phyloP scores from a whole-genome alignment of 2,797 vertebrate genomes.

The Thunnus albacares region DNA sequence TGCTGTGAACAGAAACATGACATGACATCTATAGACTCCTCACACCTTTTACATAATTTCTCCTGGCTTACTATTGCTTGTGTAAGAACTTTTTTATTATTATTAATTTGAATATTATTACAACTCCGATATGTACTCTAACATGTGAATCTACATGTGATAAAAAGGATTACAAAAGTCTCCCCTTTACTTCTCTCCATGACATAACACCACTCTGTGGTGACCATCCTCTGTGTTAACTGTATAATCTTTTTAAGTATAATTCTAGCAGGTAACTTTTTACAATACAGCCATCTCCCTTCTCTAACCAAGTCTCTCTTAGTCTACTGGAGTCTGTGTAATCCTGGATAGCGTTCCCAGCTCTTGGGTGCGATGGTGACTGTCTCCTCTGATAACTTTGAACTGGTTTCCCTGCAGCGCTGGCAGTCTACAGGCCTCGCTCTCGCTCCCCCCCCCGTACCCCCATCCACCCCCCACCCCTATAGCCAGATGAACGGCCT shows the following conservation, averaged over 20 bases:
- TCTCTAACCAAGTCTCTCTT: conserved; percentile 37
- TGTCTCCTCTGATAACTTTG: conserved; percentile 84
- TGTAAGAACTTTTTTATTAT: neutral
- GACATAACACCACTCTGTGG: conserved; percentile 3
- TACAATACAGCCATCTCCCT: conserved; percentile 24
- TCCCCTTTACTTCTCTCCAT: conserved; percentile 7
- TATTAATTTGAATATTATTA: neutral
- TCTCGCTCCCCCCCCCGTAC: neutral
- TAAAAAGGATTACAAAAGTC: conserved; percentile 1
- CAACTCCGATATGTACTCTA: neutral
- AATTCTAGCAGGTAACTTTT: conserved; percentile 37
- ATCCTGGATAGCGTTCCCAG: conserved; percentile 70
- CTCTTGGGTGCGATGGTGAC: conserved; percentile 75
- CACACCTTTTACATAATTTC: neutral
- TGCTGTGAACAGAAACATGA: conserved; percentile 7
- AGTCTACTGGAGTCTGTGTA: conserved; percentile 65
- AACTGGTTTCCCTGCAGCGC: conserved; percentile 77
- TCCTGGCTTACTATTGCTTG: no score
- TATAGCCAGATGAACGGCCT: conserved; percentile 76
- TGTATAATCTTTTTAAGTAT: conserved; percentile 39
- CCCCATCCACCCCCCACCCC: conserved; percentile 16
- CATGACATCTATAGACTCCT: neutral
- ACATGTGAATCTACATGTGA: neutral
- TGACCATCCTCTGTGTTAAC: conserved; percentile 37
- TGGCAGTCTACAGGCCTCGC: conserved; percentile 61